Evolutionary conservation across 2,888 invertebrate genomes (phyloP).

Genomic region (Elysia crispata): DNA sequence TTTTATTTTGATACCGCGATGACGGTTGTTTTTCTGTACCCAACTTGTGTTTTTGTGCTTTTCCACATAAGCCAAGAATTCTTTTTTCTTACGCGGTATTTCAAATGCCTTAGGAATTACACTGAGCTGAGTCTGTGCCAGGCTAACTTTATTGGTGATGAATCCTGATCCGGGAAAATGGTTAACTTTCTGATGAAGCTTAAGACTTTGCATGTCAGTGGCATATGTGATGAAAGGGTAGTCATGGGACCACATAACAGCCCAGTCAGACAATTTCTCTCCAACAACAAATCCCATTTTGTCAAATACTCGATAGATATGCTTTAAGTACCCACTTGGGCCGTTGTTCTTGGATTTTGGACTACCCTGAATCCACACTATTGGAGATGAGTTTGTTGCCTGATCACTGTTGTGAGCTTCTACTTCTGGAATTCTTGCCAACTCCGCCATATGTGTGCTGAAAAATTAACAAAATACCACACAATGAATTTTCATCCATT

Average conservation of each 20-base stretch:
- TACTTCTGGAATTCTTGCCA: slow-evolving; percentile 49
- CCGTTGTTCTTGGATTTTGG: slow-evolving; percentile 42
- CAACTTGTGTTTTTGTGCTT: slow-evolving; percentile 86
- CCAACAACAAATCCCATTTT: slow-evolving; percentile 84
- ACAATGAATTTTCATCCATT: too few species aligned
- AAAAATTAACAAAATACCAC: background rate
- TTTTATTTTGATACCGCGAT: slow-evolving; percentile 90
- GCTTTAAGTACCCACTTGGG: slow-evolving; percentile 84
- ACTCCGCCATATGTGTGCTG: slow-evolving; percentile 37
- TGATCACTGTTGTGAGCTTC: slow-evolving; percentile 64
- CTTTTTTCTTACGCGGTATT: slow-evolving; percentile 86
- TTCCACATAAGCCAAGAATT: slow-evolving; percentile 83
- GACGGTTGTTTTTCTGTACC: slow-evolving; percentile 94
- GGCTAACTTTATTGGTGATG: slow-evolving; percentile 93
- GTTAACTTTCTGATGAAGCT: slow-evolving; percentile 89
- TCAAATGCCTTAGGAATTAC: slow-evolving; percentile 93
- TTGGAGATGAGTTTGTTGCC: slow-evolving; percentile 53
- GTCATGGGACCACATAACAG: slow-evolving; percentile 94
- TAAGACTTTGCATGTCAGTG: slow-evolving; percentile 81
- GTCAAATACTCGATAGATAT: slow-evolving; percentile 88
- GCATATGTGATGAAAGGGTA: slow-evolving; percentile 87
- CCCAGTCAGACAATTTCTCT: slow-evolving; percentile 82
- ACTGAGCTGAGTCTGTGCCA: slow-evolving; percentile 86
- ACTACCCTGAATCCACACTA: slow-evolving; percentile 47
- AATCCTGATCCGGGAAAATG: slow-evolving; percentile 96